These are phyloP conservation scores for Cervus canadensis DNA, from an alignment of 2,113 vertebrate genomes.

Conservation along the genomic window DNA sequence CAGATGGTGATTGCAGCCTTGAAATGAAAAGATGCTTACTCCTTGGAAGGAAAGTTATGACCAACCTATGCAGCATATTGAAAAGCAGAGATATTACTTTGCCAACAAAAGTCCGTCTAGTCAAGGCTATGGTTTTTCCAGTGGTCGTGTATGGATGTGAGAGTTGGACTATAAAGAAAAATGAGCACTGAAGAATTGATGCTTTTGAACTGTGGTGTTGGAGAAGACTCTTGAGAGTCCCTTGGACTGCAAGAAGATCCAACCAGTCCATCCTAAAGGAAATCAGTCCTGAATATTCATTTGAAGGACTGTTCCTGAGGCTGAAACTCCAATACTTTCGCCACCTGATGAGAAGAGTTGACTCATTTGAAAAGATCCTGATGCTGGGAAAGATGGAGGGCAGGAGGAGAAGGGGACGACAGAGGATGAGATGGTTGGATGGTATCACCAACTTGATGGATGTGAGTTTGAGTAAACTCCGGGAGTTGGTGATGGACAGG, in stretches of 20 bases:
- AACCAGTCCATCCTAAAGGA: background rate
- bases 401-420: background rate
- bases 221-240: too few relatives aligned
- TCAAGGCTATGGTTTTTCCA: background rate
- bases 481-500: background rate
- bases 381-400: background rate
- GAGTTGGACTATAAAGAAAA: background rate
- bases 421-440: background rate
- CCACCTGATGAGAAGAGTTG: background rate
- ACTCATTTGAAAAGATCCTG: background rate
- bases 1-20: background rate
- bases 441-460: background rate
- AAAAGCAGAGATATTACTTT: background rate
- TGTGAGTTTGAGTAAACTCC: accelerated
- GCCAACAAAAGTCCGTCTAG: background rate
- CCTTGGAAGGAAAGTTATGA: background rate
- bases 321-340: background rate
- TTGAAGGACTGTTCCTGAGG: background rate
- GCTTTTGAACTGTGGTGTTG: too few relatives aligned
- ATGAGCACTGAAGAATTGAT: accelerated
- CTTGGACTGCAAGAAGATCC: too few relatives aligned
- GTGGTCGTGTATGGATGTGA: background rate
- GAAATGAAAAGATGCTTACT: background rate
- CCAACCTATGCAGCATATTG: background rate
- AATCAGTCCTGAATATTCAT: background rate